Conservation (phyloP, 2,888 invertebrate species). For the Fabriciana adippe region DNA sequence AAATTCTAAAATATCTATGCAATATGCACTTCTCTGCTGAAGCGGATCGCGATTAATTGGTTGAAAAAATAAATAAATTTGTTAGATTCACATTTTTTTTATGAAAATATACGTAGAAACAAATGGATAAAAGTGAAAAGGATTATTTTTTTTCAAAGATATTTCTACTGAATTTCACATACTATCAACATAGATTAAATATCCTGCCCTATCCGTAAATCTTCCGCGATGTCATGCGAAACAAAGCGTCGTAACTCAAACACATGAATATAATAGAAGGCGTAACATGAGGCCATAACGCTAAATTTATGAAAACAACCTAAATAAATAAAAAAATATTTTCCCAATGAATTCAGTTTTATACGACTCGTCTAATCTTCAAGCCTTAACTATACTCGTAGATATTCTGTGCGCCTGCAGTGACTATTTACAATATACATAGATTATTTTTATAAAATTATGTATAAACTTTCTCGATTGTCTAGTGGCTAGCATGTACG, state of each 20-base stretch:
- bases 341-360: no score
- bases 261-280: conserved; percentile 41
- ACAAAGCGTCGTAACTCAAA: conserved; percentile 60
- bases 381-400: no score
- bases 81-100: conserved; percentile 8
- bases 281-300: conserved; percentile 27
- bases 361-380: no score
- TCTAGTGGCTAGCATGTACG: no score
- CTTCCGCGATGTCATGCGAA: conserved; percentile 43
- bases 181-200: conserved; percentile 22
- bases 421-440: no score
- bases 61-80: conserved; percentile 9
- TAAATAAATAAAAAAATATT: conserved; percentile 2
- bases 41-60: conserved; percentile 12
- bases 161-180: conserved; percentile 9
- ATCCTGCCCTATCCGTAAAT: conserved; percentile 44
- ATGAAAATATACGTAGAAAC: conserved; percentile 2
- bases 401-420: no score
- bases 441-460: no score
- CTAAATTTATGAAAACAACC: conserved; percentile 15
- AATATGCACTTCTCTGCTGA: conserved; percentile 10
- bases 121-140: not conserved
- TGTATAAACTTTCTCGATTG: no score
- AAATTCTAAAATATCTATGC: conserved; percentile 9
- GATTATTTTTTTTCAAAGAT: not conserved